These are phyloP conservation scores for Carabus problematicus DNA, from an alignment of 2,888 invertebrate species.

Conservation along the genomic window DNA sequence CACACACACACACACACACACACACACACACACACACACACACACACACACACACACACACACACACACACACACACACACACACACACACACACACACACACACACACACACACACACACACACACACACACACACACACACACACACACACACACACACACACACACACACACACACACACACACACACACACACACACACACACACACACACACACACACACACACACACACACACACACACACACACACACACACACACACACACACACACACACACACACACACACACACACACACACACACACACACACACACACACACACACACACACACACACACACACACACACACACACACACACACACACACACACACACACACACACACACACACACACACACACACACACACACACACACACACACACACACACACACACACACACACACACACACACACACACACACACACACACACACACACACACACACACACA, in stretches of 20 bases:
- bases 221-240: slow-evolving; percentile 3
- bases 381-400: slow-evolving; percentile 3
- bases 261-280: slow-evolving; percentile 4
- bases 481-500: slow-evolving; percentile 4
- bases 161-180: slow-evolving; percentile 4
- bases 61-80: slow-evolving; percentile 3
- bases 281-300: slow-evolving; percentile 1
- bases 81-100: slow-evolving; percentile 4
- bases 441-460: slow-evolving; percentile 1
- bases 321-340: slow-evolving; percentile 4
- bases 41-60: slow-evolving; percentile 1
- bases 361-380: slow-evolving; percentile 1
- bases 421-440: slow-evolving; percentile 4
- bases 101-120: slow-evolving; percentile 4
- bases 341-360: slow-evolving; percentile 4
- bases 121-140: slow-evolving; percentile 1
- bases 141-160: slow-evolving; percentile 3
- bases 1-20: slow-evolving; percentile 4
- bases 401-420: slow-evolving; percentile 4
- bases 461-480: slow-evolving; percentile 3
- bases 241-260: slow-evolving; percentile 4
- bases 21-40: slow-evolving; percentile 4
- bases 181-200: slow-evolving; percentile 4
- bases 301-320: slow-evolving; percentile 3
- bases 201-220: slow-evolving; percentile 1